Base-by-base conservation (phyloP, 1,140 invertebrate species). In the Lepidurus arcticus region DNA sequence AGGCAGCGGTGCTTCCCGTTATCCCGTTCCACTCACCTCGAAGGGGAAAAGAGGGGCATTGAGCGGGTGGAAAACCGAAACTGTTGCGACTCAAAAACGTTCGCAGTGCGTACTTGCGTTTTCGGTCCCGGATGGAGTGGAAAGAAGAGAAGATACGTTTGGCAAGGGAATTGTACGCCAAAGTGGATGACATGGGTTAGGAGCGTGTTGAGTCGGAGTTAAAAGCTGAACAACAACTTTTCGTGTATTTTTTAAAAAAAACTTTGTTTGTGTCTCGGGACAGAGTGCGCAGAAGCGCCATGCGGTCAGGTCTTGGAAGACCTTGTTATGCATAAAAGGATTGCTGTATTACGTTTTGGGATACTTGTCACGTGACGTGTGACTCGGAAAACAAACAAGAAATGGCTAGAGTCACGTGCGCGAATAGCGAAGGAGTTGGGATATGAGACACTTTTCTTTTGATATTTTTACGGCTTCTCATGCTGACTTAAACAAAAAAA, bases 251-350 rank as follows among this genome's bases (percentile, higher is more conserved):
- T 34, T 34, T 34, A 34, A 3, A 26, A 26, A 26, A 34, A 65
- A 65, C 24, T 21, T 4, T 9, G 16, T 21, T n/a, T 65, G 53
- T 65, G 16, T 65, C 53, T 21, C 13, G 53, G 13, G 53, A 21
- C 53, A 13, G 21, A 21, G 16, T 7, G 16, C 53, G 53, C 53
- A 21, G 53, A 65, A 65, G 53, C 13, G 53, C 21, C 53, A 65
- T 65, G 53, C 16, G 21, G 53, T 47, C 45, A 47, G 45, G 16
- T 21, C 53, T 65, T 21, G 53, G 16, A 21, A 65, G 53, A 65
- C 53, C 53, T 65, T 65, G 21, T 65, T 65, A 65, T 65, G 53
- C 53, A 65, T 65, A 65, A 65, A 65, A 65, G 53, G 53, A 65
- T 65, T 65, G 53, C 34, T 34, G 2, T 16, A 4, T 65, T 65